Evolutionary conservation across 2,113 vertebrate species (phyloP).

Genomic region (Aepyceros melampus): DNA sequence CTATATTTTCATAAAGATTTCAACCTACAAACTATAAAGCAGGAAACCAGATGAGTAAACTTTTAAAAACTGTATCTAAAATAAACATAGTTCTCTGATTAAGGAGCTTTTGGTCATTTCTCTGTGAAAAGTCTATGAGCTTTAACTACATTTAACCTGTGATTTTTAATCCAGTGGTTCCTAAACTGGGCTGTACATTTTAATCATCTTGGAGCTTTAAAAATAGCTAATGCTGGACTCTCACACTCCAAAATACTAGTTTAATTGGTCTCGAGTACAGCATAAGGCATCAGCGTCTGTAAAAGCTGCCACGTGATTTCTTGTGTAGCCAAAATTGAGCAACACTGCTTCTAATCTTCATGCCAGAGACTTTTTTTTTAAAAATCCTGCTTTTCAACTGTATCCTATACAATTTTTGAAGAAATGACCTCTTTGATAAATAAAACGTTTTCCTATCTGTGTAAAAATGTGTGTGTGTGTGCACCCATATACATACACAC

Average conservation of each 20-base stretch:
- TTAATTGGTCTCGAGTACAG: not conserved
- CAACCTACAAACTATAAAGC: not conserved
- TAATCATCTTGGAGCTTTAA: not conserved
- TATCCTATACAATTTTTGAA: not conserved
- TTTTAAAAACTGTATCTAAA: not conserved
- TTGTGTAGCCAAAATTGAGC: not conserved
- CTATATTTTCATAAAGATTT: conserved; percentile 10
- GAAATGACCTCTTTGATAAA: not conserved
- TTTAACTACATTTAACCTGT: not conserved
- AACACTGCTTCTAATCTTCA: not conserved
- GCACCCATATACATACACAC: not conserved
- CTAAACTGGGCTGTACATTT: not conserved
- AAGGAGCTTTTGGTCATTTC: not conserved
- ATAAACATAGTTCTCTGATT: not conserved
- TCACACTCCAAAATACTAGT: not conserved
- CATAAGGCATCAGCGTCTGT: not conserved
- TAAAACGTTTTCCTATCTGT: not conserved
- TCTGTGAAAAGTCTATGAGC: not conserved
- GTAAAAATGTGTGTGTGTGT: not conserved
- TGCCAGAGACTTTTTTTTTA: not conserved
- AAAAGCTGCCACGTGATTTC: not conserved
- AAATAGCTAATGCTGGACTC: not conserved
- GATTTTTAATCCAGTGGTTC: not conserved
- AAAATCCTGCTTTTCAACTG: not conserved
- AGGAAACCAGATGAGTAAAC: not conserved